phyloP scores from a whole-genome alignment of 2,113 vertebrate species.

The Zootoca vivipara region DNA sequence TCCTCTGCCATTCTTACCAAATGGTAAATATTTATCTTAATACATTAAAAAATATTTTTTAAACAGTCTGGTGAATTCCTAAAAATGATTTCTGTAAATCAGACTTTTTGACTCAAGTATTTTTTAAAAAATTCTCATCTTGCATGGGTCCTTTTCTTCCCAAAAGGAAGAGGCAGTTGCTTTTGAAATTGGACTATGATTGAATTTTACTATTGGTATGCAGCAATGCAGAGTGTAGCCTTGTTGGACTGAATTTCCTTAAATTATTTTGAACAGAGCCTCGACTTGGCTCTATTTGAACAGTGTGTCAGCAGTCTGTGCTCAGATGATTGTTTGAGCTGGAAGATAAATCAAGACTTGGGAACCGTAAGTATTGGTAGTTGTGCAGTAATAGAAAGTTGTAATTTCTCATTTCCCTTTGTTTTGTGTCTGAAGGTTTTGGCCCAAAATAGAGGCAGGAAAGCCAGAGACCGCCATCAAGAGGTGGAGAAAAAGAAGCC shows the following conservation, averaged over 20 bases:
- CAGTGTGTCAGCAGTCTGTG: background rate
- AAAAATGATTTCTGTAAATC: too few relatives aligned
- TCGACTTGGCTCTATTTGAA: background rate
- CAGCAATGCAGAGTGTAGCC: background rate
- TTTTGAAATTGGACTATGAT: background rate
- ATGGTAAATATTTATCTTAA: too few relatives aligned
- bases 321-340: background rate
- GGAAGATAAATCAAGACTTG: background rate
- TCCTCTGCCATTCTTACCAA: background rate
- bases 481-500: constrained; percentile 67
- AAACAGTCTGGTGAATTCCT: too few relatives aligned
- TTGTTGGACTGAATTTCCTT: background rate
- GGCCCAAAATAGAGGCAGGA: constrained; percentile 75
- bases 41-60: too few relatives aligned
- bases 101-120: too few relatives aligned
- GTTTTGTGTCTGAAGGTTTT: constrained; percentile 66
- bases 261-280: background rate
- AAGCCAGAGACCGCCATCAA: constrained; percentile 74
- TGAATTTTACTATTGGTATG: background rate
- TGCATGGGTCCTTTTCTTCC: too few relatives aligned
- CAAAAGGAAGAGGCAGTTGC: too few relatives aligned
- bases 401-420: background rate
- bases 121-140: too few relatives aligned
- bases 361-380: background rate
- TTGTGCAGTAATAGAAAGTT: background rate